Conservation (phyloP, 2,797 vertebrate genomes). For the Notolepis coatsorum region DNA sequence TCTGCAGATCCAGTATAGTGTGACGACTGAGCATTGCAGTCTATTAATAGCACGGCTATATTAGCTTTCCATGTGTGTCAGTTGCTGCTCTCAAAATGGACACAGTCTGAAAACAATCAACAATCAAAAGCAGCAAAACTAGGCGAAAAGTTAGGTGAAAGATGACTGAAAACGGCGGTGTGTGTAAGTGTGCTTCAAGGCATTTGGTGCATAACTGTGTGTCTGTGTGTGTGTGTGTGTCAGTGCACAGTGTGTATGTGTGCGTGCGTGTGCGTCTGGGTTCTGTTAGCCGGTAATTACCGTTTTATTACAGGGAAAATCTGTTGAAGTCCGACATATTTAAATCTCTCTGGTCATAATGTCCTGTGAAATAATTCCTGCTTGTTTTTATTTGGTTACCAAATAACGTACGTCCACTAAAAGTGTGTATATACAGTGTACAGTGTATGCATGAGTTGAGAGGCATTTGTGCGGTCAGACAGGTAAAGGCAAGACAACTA, state of each 20-base stretch:
- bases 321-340: too few relatives aligned
- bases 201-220: not conserved
- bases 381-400: too few relatives aligned
- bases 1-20: not conserved
- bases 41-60: slow-evolving; percentile 71
- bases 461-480: slow-evolving; percentile 42
- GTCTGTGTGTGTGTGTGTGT: slow-evolving; percentile 12
- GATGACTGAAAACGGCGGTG: slow-evolving; percentile 7
- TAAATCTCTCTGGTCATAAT: too few relatives aligned
- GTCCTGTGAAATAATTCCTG: too few relatives aligned
- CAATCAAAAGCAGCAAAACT: slow-evolving; percentile 34
- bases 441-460: too few relatives aligned
- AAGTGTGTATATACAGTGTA: too few relatives aligned
- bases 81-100: slow-evolving; percentile 70
- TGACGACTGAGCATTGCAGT: not conserved
- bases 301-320: too few relatives aligned
- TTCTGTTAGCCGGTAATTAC: too few relatives aligned
- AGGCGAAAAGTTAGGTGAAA: slow-evolving; percentile 23
- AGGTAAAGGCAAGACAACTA: too few relatives aligned
- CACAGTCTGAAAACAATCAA: slow-evolving; percentile 30
- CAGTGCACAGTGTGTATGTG: slow-evolving; percentile 10
- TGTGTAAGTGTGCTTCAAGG: slow-evolving; percentile 3
- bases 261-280: not conserved
- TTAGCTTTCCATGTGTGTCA: slow-evolving; percentile 65
- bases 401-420: too few relatives aligned